These are phyloP conservation scores for Schrankia costaestrigalis DNA, from an alignment of 2,888 invertebrate genomes.

Conservation along the genomic window DNA sequence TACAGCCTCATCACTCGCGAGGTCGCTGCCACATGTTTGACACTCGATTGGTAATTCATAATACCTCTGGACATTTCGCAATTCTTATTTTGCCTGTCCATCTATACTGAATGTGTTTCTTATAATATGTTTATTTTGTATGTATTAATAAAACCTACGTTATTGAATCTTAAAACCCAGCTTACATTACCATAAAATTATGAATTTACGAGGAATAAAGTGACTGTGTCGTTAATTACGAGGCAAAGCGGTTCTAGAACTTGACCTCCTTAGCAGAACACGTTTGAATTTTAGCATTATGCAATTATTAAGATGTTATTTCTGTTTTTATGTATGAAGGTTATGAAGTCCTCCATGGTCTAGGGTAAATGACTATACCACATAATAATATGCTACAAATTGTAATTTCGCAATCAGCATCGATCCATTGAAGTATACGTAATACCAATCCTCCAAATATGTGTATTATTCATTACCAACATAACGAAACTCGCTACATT, in stretches of 20 bases:
- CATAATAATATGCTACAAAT: neutral
- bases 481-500: too few relatives aligned
- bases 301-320: conserved; percentile 50
- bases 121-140: conserved; percentile 11
- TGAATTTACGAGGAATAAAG: conserved; percentile 37
- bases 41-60: conserved; percentile 54
- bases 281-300: conserved; percentile 57
- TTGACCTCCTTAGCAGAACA: conserved; percentile 66
- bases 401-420: too few relatives aligned
- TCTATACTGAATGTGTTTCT: conserved; percentile 13
- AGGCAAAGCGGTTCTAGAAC: conserved; percentile 56
- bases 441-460: too few relatives aligned
- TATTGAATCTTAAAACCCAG: conserved; percentile 28
- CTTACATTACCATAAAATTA: conserved; percentile 40
- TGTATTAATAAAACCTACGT: conserved; percentile 15
- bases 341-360: conserved; percentile 41
- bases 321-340: conserved; percentile 45
- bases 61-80: conserved; percentile 43
- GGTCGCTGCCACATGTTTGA: conserved; percentile 48
- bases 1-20: conserved; percentile 53
- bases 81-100: conserved; percentile 16
- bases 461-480: too few relatives aligned
- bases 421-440: too few relatives aligned
- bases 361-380: conserved; percentile 36
- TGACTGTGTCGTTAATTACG: conserved; percentile 39